These are phyloP conservation scores for Leptinotarsa tumamoca DNA, from an alignment of 2,888 invertebrate species.

Conservation along the genomic window DNA sequence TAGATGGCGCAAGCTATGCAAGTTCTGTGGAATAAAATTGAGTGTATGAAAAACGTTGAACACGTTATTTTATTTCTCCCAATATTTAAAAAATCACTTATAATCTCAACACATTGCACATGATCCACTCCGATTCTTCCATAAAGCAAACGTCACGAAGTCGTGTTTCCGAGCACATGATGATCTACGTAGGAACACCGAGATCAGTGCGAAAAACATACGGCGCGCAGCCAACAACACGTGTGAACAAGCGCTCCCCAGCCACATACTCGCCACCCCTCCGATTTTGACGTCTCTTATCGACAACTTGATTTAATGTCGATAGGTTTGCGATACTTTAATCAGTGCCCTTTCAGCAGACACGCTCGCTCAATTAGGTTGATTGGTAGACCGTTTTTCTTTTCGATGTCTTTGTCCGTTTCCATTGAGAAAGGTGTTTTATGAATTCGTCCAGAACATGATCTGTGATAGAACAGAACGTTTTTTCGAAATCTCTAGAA, in stretches of 20 bases:
- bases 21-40: no score
- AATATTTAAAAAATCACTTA: no score
- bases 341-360: constrained; percentile 48
- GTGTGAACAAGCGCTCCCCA: constrained; percentile 43
- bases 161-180: constrained; percentile 10
- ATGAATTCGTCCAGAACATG: background rate
- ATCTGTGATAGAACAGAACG: background rate
- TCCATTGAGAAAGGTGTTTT: background rate
- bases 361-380: constrained; percentile 41
- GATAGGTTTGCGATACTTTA: constrained; percentile 55
- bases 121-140: background rate
- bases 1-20: no score
- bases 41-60: no score
- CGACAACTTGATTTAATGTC: constrained; percentile 61
- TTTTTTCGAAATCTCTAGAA: background rate
- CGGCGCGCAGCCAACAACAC: constrained; percentile 39
- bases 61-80: no score
- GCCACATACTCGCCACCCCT: constrained; percentile 36
- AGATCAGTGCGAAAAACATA: constrained; percentile 20
- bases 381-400: constrained; percentile 31
- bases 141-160: constrained; percentile 12
- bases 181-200: background rate
- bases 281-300: constrained; percentile 54
- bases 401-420: constrained; percentile 8
- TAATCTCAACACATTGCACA: no score